phyloP scores from a whole-genome alignment of 2,113 vertebrate genomes.

The Sakesphorus luctuosus region DNA sequence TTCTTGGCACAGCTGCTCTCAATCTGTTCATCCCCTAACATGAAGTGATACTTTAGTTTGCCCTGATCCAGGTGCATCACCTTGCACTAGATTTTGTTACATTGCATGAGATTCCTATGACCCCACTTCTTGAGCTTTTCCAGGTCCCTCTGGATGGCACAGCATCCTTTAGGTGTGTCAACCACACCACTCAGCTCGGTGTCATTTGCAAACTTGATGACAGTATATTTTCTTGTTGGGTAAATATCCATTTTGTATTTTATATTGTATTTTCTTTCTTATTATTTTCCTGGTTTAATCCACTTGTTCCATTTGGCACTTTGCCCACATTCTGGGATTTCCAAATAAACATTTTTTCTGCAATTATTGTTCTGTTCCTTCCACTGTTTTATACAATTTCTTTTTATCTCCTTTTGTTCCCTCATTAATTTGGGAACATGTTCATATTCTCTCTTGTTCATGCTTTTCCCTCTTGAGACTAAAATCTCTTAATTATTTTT shows the following conservation, averaged over 20 bases:
- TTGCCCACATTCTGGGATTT: neutral
- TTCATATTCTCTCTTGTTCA: neutral
- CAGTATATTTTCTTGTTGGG: neutral
- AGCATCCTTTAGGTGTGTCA: neutral
- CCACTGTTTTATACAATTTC: neutral
- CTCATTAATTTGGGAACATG: neutral
- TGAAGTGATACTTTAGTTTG: fast-evolving
- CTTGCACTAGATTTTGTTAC: neutral
- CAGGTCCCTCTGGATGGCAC: neutral
- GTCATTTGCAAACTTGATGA: neutral
- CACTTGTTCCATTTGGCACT: neutral
- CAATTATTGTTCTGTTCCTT: neutral
- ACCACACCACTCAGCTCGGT: neutral
- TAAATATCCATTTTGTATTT: neutral
- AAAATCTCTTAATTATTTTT: neutral
- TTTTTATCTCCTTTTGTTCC: neutral
- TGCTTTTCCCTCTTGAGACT: neutral
- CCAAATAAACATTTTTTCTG: neutral
- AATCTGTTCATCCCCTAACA: neutral
- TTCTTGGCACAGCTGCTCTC: fast-evolving
- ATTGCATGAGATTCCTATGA: neutral
- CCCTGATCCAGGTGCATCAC: fast-evolving
- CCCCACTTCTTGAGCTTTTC: neutral
- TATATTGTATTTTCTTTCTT: neutral
- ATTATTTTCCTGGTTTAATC: neutral